phyloP scores from a whole-genome alignment of 2,797 vertebrate genomes.

The Sebastes oblongus region DNA sequence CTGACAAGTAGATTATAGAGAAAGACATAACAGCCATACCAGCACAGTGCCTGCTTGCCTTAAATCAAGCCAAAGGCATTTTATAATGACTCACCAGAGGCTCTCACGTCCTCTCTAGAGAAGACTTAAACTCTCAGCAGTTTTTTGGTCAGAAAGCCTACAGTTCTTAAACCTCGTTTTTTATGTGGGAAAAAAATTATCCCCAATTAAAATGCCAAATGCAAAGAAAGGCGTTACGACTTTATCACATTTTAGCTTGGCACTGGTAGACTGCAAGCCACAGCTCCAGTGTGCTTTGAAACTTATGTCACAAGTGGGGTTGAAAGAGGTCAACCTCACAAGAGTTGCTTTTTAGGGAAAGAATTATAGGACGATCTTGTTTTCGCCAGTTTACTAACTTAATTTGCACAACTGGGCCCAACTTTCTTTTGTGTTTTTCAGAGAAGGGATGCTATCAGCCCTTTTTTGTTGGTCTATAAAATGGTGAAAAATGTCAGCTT shows the following conservation, averaged over 20 bases:
- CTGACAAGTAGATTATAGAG: slow-evolving; percentile 72
- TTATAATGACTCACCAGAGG: slow-evolving; percentile 28
- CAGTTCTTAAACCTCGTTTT: not conserved
- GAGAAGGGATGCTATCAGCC: not conserved
- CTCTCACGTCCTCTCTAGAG: slow-evolving; percentile 2
- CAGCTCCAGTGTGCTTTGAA: not conserved
- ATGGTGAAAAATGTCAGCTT: not conserved
- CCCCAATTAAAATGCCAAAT: slow-evolving; percentile 15
- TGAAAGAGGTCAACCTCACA: not conserved
- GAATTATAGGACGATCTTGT: not conserved
- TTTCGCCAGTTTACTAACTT: not conserved
- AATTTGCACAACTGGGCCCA: not conserved
- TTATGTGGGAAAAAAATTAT: slow-evolving; percentile 11
- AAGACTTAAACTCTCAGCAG: slow-evolving; percentile 15
- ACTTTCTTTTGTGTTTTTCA: not conserved
- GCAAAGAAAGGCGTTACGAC: not conserved
- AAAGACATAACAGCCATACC: slow-evolving; percentile 58
- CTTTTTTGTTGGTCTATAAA: not conserved
- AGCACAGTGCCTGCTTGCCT: slow-evolving; percentile 31
- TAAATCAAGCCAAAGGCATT: slow-evolving; percentile 58
- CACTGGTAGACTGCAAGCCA: not conserved
- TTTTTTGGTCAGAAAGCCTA: not conserved
- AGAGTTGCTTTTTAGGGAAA: not conserved
- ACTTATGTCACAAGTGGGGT: not conserved
- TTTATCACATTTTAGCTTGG: not conserved